phyloP scores from a whole-genome alignment of 1,140 invertebrate genomes.

The Carposina sasakii region DNA sequence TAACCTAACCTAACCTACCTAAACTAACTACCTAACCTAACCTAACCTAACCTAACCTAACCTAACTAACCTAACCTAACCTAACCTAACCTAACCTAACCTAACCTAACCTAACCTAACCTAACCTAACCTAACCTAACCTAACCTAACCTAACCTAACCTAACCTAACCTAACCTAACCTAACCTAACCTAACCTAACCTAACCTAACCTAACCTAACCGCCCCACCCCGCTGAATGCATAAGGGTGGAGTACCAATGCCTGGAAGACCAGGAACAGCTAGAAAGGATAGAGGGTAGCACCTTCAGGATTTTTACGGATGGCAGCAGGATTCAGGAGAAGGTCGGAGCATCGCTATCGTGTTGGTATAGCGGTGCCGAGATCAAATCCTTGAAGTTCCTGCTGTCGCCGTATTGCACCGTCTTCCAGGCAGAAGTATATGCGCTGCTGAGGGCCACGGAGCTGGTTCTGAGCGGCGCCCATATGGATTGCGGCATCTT shows the following conservation, averaged over 20 bases:
- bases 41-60: background rate
- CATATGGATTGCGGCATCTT: background rate
- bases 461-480: background rate
- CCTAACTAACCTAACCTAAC: background rate
- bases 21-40: constrained; percentile 22
- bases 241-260: background rate
- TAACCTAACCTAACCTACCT: constrained; percentile 29
- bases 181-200: background rate
- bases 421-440: constrained; percentile 18
- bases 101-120: background rate
- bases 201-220: background rate
- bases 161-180: no score
- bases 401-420: constrained; percentile 6
- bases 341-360: background rate
- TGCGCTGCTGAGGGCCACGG: constrained; percentile 6
- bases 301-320: background rate
- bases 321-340: constrained; percentile 1
- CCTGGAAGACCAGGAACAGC: background rate
- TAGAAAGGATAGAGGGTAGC: background rate
- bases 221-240: background rate
- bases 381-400: background rate
- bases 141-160: background rate
- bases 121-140: background rate
- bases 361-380: background rate
- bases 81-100: background rate